Base-by-base conservation (phyloP, 1,140 invertebrate genomes). In the Calliphora vicina region DNA sequence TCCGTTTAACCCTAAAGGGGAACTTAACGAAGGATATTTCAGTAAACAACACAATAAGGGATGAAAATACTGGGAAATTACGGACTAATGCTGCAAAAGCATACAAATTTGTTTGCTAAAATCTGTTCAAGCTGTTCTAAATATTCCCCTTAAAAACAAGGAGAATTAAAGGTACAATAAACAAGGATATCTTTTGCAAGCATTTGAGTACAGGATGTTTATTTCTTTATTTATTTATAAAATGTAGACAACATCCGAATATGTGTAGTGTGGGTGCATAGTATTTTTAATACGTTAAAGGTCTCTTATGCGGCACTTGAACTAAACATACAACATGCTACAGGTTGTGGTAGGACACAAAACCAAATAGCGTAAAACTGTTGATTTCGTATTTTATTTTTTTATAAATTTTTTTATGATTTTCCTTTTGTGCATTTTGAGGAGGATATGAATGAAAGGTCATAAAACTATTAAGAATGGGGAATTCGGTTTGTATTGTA, bases 311-410 rank as follows among this genome's bases (percentile, higher is more conserved):
- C 45, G 12, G 45, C 4, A 50, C 45, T 23, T 67, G 20, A 67
- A 23, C 20, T 67, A 67, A 67, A 67, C 74, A 26, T 35, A 12
- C 74, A 78, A 78, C 74, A 78, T 78, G 74, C 74, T 43, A 78
- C 74, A 78, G 74, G 74, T 78, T 78, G 74, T 25, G 74, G 35
- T 78, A 78, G 74, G 74, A 78, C 74, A 78, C 27, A 78, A 25
- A 67, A 67, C 23, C 1, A 20, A 67, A 67, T 67, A 20, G 23
- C 61, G 61, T 67, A 23, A 67, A 67, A 67, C 61, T 67, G 61
- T 67, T 67, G 61, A 67, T 67, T 67, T 67, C n/a, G n/a, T 67
- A n/a, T n/a, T 1, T 67, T 67, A 3, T 67, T 67, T 67, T 67
- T 67, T 23, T 1, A 23, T 3, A 57, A 15, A 1, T 67, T 67